These are phyloP conservation scores for Trichacis sp. DNA, from an alignment of 2,888 invertebrate species.

Conservation along the genomic window DNA sequence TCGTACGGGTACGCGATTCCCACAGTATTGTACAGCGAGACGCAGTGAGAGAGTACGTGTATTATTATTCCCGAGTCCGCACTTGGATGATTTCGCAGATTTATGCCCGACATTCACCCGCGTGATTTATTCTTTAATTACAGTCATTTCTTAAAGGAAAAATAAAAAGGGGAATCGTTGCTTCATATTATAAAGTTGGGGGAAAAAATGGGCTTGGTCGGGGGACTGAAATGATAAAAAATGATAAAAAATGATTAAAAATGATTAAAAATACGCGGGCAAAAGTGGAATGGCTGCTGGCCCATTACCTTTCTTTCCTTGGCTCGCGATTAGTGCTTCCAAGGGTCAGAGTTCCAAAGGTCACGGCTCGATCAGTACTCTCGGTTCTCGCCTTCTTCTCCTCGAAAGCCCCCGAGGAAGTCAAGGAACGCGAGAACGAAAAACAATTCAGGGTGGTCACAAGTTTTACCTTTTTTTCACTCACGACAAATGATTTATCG, in stretches of 20 bases:
- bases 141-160: neutral
- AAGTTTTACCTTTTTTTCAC: slow-evolving; percentile 13
- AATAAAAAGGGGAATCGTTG: no score
- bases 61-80: neutral
- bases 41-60: slow-evolving; percentile 23
- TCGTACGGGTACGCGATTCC: no score
- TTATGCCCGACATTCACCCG: slow-evolving; percentile 1
- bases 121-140: neutral
- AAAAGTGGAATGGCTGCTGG: no score
- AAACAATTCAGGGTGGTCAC: slow-evolving; percentile 8
- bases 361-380: slow-evolving; percentile 35
- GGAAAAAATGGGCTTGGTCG: no score
- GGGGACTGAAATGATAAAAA: no score
- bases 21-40: slow-evolving; percentile 31
- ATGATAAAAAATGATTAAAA: slow-evolving; percentile 9
- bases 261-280: no score
- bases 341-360: slow-evolving; percentile 41
- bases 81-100: slow-evolving; percentile 2
- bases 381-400: slow-evolving; percentile 33
- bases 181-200: no score
- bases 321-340: slow-evolving; percentile 40
- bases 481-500: no score
- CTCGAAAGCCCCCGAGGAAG: slow-evolving; percentile 26
- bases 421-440: slow-evolving; percentile 20
- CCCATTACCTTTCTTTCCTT: slow-evolving; percentile 38